A percentile compares a stretch with the other conserved stretches of the same genome.
These are phyloP conservation scores for Pomatorhinus ruficollis DNA, from an alignment of 2,113 vertebrate species.

Conservation along the genomic window DNA sequence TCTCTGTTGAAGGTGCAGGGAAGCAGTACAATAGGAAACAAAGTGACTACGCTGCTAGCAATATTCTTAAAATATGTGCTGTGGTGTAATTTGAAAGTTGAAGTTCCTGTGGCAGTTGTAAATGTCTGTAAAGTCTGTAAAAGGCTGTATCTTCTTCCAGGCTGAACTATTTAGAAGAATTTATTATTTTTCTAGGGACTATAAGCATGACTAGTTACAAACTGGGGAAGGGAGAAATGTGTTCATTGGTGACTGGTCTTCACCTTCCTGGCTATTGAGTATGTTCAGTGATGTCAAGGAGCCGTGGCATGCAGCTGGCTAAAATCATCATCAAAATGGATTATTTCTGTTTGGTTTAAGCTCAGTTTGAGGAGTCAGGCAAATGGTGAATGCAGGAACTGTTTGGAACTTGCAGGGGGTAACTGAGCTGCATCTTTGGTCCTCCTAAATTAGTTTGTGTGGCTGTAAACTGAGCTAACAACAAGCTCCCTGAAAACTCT, in stretches of 20 bases:
- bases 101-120: not conserved
- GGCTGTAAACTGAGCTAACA: not conserved
- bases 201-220: not conserved
- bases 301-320: not conserved
- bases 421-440: not conserved
- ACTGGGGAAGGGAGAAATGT: no score
- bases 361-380: not conserved
- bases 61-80: rapidly evolving
- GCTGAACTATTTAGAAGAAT: not conserved
- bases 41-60: not conserved
- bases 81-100: not conserved
- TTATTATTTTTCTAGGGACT: not conserved
- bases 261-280: not conserved
- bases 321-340: not conserved
- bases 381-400: not conserved
- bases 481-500: not conserved
- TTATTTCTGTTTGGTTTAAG: not conserved
- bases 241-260: not conserved
- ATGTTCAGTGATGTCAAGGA: not conserved
- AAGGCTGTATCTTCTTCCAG: not conserved
- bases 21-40: not conserved
- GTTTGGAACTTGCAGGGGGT: not conserved
- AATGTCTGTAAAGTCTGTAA: not conserved
- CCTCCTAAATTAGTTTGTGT: not conserved
- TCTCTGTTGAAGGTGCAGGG: not conserved